Percentiles rank a stretch among this genome's conserved stretches.
Evolutionary conservation across 2,888 invertebrate genomes (phyloP).

Genomic region (Maniola hyperantus): DNA sequence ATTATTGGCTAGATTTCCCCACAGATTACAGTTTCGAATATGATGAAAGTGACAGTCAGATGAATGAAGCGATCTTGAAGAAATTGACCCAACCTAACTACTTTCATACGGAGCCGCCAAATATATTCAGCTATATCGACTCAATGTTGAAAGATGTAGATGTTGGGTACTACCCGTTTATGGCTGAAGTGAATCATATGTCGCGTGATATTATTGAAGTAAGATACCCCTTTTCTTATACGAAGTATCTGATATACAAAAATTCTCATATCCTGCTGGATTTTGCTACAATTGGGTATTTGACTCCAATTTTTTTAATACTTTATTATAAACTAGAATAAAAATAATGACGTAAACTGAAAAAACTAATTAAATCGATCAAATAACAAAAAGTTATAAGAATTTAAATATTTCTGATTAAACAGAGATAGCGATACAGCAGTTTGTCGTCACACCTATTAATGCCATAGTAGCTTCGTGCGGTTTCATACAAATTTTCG

Average conservation of each 20-base stretch:
- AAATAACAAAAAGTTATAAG: too few species aligned
- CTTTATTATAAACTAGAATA: too few species aligned
- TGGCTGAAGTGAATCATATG: constrained; percentile 87
- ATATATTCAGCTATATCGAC: constrained; percentile 87
- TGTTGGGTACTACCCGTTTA: constrained; percentile 85
- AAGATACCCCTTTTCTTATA: constrained; percentile 43
- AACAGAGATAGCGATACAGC: too few species aligned
- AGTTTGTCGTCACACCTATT: too few species aligned
- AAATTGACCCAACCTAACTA: constrained; percentile 84
- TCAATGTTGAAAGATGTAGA: constrained; percentile 82
- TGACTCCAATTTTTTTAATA: too few species aligned
- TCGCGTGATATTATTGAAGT: constrained; percentile 90
- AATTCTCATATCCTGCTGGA: background rate
- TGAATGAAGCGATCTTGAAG: constrained; percentile 81
- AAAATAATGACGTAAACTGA: too few species aligned
- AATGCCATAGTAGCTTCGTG: too few species aligned
- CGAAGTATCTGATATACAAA: background rate
- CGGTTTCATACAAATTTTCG: too few species aligned
- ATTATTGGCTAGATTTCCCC: constrained; percentile 95
- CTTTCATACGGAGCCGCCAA: constrained; percentile 85
- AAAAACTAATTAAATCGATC: too few species aligned
- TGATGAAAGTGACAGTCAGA: constrained; percentile 70
- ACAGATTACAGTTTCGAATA: constrained; percentile 74
- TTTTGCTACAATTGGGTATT: too few species aligned
- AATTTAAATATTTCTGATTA: too few species aligned